These are phyloP conservation scores for Poecilia gillii DNA, from an alignment of 2,797 vertebrate species.

Conservation along the genomic window DNA sequence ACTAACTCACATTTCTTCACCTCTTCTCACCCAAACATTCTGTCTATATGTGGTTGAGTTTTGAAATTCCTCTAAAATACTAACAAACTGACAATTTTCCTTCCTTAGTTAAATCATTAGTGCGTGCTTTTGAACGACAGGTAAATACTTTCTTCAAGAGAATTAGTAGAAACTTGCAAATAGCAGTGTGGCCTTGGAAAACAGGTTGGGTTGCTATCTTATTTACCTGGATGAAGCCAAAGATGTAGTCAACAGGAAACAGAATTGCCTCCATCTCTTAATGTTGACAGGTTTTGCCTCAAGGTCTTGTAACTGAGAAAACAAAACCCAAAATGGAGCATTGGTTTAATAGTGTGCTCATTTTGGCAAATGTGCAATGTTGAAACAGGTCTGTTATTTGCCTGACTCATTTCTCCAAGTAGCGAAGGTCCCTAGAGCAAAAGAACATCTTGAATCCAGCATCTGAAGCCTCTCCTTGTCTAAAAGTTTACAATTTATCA, in stretches of 20 bases:
- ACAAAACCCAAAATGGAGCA: background rate
- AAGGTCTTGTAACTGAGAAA: background rate
- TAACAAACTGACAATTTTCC: background rate
- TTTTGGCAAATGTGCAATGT: background rate
- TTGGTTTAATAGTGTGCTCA: background rate
- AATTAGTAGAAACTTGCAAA: background rate
- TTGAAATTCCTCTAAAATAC: background rate
- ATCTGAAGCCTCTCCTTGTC: background rate
- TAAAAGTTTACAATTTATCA: background rate
- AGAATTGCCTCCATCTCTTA: background rate
- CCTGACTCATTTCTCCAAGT: background rate
- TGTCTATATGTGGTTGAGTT: background rate
- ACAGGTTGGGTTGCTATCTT: background rate
- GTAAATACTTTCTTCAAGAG: background rate
- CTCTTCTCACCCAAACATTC: background rate
- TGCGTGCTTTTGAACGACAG: background rate
- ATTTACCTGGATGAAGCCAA: background rate
- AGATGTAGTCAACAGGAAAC: background rate
- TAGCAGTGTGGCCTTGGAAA: background rate
- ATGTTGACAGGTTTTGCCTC: background rate
- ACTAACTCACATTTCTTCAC: constrained; percentile 7
- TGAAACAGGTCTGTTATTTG: background rate
- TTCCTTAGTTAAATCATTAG: background rate
- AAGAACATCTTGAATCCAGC: background rate
- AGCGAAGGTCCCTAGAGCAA: background rate